These are phyloP conservation scores for Helicorthomorpha holstii DNA, from an alignment of 1,140 invertebrate genomes.

Conservation along the genomic window DNA sequence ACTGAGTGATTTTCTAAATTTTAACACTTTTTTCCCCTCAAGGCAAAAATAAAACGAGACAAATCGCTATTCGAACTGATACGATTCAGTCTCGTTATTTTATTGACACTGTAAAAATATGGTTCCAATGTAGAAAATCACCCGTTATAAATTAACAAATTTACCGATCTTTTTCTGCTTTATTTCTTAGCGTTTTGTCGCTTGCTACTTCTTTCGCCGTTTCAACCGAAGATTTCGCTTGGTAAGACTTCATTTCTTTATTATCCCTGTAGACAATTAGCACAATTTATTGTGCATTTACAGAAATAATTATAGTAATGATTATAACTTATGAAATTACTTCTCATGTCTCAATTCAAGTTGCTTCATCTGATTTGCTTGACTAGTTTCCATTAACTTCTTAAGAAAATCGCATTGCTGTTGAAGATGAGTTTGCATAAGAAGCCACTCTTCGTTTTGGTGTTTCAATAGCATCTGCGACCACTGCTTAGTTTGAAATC, in stretches of 20 bases:
- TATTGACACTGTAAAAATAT: background rate
- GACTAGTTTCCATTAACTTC: conserved; percentile 68
- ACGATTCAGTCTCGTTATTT: too few relatives aligned
- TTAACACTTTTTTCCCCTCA: too few relatives aligned
- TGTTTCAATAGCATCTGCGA: conserved; percentile 74
- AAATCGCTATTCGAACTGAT: too few relatives aligned
- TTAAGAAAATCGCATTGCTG: conserved; percentile 70
- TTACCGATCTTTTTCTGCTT: conserved; percentile 83
- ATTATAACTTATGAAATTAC: too few relatives aligned
- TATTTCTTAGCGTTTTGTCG: conserved; percentile 92
- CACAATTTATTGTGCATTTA: conserved; percentile 1
- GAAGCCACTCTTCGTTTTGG: conserved; percentile 76
- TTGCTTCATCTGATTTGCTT: conserved; percentile 75
- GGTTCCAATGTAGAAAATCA: conserved; percentile 1
- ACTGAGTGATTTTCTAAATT: too few relatives aligned
- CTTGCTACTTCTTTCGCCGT: conserved; percentile 86
- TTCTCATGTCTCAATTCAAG: conserved; percentile 74
- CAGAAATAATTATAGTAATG: too few relatives aligned
- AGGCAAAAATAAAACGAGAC: too few relatives aligned
- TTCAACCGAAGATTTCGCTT: conserved; percentile 92
- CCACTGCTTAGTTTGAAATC: conserved; percentile 86
- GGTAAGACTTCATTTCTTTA: conserved; percentile 88
- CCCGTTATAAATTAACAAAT: background rate
- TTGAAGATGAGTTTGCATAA: conserved; percentile 59
- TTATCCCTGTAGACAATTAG: conserved; percentile 50